Percentiles rank a stretch among this genome's conserved stretches.
phyloP scores from a whole-genome alignment of 1,140 invertebrate species.

The Polypedilum vanderplanki region DNA sequence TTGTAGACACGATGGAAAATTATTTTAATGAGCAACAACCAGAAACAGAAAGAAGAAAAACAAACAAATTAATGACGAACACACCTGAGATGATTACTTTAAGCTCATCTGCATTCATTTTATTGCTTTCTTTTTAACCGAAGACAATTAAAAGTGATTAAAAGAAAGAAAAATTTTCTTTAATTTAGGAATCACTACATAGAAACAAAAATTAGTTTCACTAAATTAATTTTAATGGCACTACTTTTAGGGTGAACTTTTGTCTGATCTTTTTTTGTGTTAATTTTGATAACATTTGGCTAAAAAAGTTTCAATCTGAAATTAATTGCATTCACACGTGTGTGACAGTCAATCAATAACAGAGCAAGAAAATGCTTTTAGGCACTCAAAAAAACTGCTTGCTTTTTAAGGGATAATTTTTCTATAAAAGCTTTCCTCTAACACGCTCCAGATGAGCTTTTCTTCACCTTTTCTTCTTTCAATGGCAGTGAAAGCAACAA shows the following conservation, averaged over 20 bases:
- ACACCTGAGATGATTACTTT: too few species aligned
- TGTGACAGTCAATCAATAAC: constrained; percentile 2
- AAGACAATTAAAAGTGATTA: too few species aligned
- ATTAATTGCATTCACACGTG: too few species aligned
- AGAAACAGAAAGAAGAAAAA: neutral
- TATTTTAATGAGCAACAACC: neutral
- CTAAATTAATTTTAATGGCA: constrained; percentile 26
- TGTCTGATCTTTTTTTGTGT: neutral
- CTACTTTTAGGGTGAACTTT: neutral
- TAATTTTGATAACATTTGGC: neutral
- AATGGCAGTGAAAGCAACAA: too few species aligned
- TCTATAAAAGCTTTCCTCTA: neutral
- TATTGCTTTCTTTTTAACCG: too few species aligned
- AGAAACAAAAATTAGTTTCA: constrained; percentile 2
- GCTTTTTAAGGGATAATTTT: neutral
- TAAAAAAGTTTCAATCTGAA: neutral
- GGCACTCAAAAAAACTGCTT: neutral
- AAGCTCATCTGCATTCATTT: too few species aligned
- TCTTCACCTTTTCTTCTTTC: neutral
- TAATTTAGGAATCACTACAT: neutral
- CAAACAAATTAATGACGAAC: too few species aligned
- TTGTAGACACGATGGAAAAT: neutral
- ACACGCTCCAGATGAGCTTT: neutral
- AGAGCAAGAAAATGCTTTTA: neutral
- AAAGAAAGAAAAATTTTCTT: too few species aligned